Conservation (phyloP, 92 coral and sea anemone species). For the Palythoa heliodiscus region DNA sequence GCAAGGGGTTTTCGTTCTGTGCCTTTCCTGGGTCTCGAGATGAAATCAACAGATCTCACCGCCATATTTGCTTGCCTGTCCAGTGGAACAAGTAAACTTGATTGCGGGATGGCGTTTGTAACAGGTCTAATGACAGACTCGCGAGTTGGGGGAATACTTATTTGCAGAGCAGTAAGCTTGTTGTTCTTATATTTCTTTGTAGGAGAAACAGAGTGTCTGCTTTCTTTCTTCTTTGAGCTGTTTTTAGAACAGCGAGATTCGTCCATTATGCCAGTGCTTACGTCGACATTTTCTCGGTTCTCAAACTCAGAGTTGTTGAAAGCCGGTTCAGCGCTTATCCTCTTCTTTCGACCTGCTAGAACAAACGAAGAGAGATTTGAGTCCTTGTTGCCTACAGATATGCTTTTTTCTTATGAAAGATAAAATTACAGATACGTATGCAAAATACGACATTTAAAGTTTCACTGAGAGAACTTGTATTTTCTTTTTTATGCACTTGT, state of each 20-base stretch:
- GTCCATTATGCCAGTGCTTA: not conserved
- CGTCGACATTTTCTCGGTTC: not conserved
- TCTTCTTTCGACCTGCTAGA: not conserved
- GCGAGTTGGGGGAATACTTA: not conserved
- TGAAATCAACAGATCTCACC: not conserved
- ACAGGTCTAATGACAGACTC: not conserved
- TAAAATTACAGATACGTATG: too few relatives aligned
- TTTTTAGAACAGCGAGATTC: not conserved
- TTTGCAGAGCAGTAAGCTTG: not conserved
- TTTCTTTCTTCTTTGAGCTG: not conserved
- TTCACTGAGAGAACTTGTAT: too few relatives aligned
- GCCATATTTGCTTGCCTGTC: not conserved
- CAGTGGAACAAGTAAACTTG: conserved; percentile 14
- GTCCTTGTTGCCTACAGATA: too few relatives aligned
- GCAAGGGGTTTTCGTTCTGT: not conserved
- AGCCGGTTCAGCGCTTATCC: too few relatives aligned
- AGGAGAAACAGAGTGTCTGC: not conserved
- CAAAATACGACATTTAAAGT: too few relatives aligned
- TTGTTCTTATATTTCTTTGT: too few relatives aligned
- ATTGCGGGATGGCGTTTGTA: not conserved
- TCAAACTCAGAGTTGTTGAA: not conserved
- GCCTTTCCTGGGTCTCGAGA: not conserved
- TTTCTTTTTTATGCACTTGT: too few relatives aligned
- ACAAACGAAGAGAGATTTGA: not conserved
- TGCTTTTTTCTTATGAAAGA: too few relatives aligned